Evolutionary conservation across 2,113 vertebrate genomes (phyloP).

Genomic region (Tenebrosternarchus preto): DNA sequence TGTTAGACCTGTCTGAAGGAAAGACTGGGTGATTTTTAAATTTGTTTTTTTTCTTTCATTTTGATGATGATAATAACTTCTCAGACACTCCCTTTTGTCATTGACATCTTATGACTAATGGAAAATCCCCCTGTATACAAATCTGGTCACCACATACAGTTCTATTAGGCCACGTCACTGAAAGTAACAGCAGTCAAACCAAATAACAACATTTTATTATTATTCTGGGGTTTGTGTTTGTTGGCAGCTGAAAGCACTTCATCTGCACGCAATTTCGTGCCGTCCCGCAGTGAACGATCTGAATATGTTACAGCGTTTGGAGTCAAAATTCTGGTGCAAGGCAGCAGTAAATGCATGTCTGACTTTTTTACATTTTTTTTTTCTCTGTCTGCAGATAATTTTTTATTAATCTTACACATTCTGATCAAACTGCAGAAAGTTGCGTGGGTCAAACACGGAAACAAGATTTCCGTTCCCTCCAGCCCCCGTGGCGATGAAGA

Average conservation of each 20-base stretch:
- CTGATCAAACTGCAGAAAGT: not conserved
- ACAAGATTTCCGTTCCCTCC: not conserved
- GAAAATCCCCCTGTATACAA: not conserved
- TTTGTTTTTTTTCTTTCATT: not conserved
- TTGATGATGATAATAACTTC: not conserved
- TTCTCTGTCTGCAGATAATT: not conserved
- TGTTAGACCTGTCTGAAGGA: not conserved
- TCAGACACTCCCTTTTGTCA: not conserved
- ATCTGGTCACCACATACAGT: not conserved
- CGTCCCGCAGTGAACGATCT: slow-evolving; percentile 47
- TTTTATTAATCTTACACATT: not conserved
- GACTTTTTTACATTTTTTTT: slow-evolving; percentile 34
- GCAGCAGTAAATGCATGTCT: slow-evolving; percentile 34
- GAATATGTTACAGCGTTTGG: slow-evolving; percentile 43
- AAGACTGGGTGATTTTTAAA: not conserved
- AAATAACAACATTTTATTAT: slow-evolving; percentile 34
- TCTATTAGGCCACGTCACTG: not conserved
- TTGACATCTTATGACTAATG: not conserved
- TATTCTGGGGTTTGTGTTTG: slow-evolving; percentile 20
- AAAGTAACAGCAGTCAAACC: slow-evolving; percentile 19
- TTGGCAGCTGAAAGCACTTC: slow-evolving; percentile 26
- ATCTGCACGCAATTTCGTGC: slow-evolving; percentile 40
- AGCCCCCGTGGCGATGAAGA: too few relatives aligned
- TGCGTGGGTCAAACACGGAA: not conserved
- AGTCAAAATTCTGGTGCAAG: slow-evolving; percentile 24